Evolutionary conservation across 2,888 invertebrate genomes (phyloP), one percentile per base, ranked within the genome.

Genomic region (Epiblema foenella): DNA sequence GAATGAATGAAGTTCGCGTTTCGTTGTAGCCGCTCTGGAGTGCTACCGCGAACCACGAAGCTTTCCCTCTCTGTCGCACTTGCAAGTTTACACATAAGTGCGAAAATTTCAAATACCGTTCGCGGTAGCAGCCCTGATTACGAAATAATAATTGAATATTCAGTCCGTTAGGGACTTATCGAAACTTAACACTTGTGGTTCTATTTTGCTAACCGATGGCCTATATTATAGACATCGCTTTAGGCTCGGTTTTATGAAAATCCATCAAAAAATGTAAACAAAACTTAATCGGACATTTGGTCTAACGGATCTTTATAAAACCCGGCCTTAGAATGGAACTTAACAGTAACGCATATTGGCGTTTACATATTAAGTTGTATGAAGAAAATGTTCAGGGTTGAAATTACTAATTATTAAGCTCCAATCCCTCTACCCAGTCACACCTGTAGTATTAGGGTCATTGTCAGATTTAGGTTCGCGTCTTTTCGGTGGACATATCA

Each of bases 381-480:
- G 46, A 46, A 24, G 17, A 60, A 24, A 24, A 60, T 0, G 46
- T 52, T 2, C 18, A 29, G 51, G 52, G 52, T 64, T 64, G 37
- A 64, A 39, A 60, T 39, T 17, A 63, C 18, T 4, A 51, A 24
- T 46, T 15, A 33, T 51, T 51, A 62, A 51, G 52, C 33, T 12
- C 49, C 33, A 51, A 12, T 33, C 51, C 56, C 24, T 11, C 4
- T 15, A 12, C 52, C 15, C 15, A 63, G 33, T 3, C 20, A 11
- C 20, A 12, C 20, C 39, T 52, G 51, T 52, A 64, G 63, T 64
- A 52, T 64, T 64, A 12, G n/a, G n/a, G n/a, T n/a, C n/a, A n/a
- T n/a, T n/a, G n/a, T n/a, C n/a, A n/a, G n/a, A n/a, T n/a, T n/a
- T n/a, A n/a, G n/a, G n/a, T n/a, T n/a, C n/a, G n/a, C n/a, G n/a